Conservation (phyloP, 2,888 invertebrate genomes). For the Blera fallax region DNA sequence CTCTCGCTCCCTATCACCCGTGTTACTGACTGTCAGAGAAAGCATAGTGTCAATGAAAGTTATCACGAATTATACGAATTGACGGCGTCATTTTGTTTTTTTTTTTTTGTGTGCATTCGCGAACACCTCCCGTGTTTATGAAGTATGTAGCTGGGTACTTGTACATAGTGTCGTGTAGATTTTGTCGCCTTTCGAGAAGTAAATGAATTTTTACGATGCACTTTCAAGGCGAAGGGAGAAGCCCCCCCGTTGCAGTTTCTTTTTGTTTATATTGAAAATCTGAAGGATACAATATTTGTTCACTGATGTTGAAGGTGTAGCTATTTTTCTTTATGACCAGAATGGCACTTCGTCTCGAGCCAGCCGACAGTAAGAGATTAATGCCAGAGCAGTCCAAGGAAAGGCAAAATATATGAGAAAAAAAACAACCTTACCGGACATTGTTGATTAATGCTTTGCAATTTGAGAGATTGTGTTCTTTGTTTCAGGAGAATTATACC, state of each 20-base stretch:
- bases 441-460: conserved; percentile 47
- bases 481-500: conserved; percentile 37
- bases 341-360: conserved; percentile 19
- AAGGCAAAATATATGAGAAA: neutral
- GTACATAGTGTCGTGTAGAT: conserved; percentile 28
- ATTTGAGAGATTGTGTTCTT: conserved; percentile 36
- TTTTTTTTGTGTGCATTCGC: conserved; percentile 7
- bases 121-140: neutral
- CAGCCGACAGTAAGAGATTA: conserved; percentile 12
- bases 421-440: conserved; percentile 17
- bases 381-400: conserved; percentile 11
- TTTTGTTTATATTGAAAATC: conserved; percentile 11
- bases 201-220: conserved; percentile 59
- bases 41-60: conserved; percentile 42
- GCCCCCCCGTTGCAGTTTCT: conserved; percentile 13
- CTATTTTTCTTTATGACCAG: conserved; percentile 24
- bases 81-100: conserved; percentile 22
- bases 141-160: neutral
- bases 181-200: conserved; percentile 45
- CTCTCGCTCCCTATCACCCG: neutral
- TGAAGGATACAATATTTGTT: conserved; percentile 30
- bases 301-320: neutral
- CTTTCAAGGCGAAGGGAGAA: conserved; percentile 3
- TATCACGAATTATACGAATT: neutral
- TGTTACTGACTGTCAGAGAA: neutral